Percentiles rank a stretch among this genome's conserved stretches.
These are phyloP conservation scores for Nyctibius bracteatus DNA, from an alignment of 2,113 vertebrate species.

Conservation along the genomic window DNA sequence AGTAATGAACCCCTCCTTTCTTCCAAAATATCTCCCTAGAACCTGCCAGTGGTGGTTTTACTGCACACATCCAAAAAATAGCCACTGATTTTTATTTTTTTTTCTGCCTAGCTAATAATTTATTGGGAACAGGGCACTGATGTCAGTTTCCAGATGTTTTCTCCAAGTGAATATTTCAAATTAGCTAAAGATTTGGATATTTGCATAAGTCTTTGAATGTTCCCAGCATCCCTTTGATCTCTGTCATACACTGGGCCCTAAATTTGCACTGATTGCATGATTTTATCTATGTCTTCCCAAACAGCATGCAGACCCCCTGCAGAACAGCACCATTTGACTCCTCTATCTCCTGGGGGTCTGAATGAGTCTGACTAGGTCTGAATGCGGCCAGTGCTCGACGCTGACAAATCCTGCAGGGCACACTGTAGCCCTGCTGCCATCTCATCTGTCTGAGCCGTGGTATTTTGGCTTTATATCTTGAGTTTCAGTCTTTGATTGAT, in stretches of 20 bases:
- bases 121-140: not conserved
- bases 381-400: rapidly evolving
- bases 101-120: not conserved
- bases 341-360: not conserved
- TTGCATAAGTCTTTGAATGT: not conserved
- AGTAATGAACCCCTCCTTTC: not conserved
- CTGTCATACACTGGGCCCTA: not conserved
- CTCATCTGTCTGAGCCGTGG: not conserved
- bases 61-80: not conserved
- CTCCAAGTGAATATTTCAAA: not conserved
- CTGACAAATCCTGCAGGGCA: not conserved
- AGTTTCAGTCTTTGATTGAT: not conserved
- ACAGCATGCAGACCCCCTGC: not conserved
- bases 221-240: not conserved
- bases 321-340: rapidly evolving
- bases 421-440: not conserved
- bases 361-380: not conserved
- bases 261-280: not conserved
- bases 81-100: too few species aligned
- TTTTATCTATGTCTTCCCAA: not conserved
- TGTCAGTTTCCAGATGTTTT: not conserved
- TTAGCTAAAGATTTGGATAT: not conserved
- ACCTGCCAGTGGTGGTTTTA: not conserved
- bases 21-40: not conserved
- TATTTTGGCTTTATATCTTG: not conserved